phyloP scores from a whole-genome alignment of 1,140 invertebrate genomes.

The Pinna nobilis region DNA sequence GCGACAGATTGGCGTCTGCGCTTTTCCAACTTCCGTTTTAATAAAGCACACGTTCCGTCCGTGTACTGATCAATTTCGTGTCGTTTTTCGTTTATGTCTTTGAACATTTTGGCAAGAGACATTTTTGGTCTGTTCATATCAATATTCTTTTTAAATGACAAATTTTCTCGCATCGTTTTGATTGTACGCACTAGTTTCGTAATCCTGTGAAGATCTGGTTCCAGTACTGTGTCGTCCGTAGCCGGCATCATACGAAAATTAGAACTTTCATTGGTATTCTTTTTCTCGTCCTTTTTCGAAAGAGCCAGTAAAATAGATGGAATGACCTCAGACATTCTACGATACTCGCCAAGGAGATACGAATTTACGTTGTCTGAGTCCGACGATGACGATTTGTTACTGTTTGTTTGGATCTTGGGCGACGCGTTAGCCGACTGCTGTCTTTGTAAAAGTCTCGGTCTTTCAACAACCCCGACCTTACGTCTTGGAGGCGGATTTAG shows the following conservation, averaged over 20 bases:
- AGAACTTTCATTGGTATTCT: too few species aligned
- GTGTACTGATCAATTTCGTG: slow-evolving; percentile 54
- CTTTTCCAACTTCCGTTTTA: slow-evolving; percentile 60
- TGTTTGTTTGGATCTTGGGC: background rate
- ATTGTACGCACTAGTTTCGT: slow-evolving; percentile 50
- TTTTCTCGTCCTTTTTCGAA: slow-evolving; percentile 53
- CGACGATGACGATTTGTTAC: background rate
- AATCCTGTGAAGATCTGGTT: slow-evolving; percentile 53
- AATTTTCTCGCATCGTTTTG: slow-evolving; percentile 54
- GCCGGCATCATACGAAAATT: slow-evolving; percentile 10
- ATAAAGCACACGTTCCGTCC: slow-evolving; percentile 57
- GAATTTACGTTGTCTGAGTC: slow-evolving; percentile 41
- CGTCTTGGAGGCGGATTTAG: slow-evolving; percentile 11
- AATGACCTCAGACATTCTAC: slow-evolving; percentile 58
- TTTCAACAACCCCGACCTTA: slow-evolving; percentile 8
- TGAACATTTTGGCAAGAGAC: slow-evolving; percentile 51
- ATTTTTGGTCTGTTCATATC: slow-evolving; percentile 44
- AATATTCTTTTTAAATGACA: slow-evolving; percentile 49
- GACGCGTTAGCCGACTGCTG: slow-evolving; percentile 10
- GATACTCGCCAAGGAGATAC: slow-evolving; percentile 59
- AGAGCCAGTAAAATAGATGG: slow-evolving; percentile 53
- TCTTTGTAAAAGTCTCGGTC: slow-evolving; percentile 25
- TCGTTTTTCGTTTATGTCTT: slow-evolving; percentile 34
- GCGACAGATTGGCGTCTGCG: slow-evolving; percentile 31
- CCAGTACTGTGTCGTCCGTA: slow-evolving; percentile 16